Base-by-base conservation (phyloP, 2,113 vertebrate species). In the Chroicocephalus ridibundus region DNA sequence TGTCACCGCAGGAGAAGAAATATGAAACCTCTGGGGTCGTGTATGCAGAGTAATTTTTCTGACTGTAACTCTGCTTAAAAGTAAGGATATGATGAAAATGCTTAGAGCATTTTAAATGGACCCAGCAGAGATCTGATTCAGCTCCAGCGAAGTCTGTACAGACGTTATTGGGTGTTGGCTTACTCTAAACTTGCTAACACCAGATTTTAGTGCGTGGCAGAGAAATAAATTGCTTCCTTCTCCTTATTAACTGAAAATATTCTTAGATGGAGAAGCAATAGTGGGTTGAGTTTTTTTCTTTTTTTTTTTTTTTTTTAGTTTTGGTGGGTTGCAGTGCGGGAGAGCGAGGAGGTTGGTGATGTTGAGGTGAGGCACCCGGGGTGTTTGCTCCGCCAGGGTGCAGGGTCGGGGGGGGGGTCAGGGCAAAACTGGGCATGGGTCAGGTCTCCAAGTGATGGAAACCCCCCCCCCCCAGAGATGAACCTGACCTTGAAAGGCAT, bases 41-140 rank as follows among this genome's bases (percentile, higher is more conserved):
- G 95, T 97, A 89, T 94, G 96, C 92, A 92, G 94, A 98, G 96
- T 97, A 97, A 96, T 95, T 97, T 97, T 96, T 97, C 95, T 97
- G 96, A 94, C 92, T 97, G 75, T 94, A 96, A 93, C 95, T 96
- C 88, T 93, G 80, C 85, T 98, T 97, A 98, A 98, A 97, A 97
- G 96, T 96, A 94, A 97, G 96, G 97, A 90, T 96, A 69, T 80
- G 94, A 96, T 94, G 97, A 72, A 93, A 95, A 96, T 92, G 94
- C 97, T 96, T 68, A 96, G 94, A 96, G 93, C 94, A 96, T 97
- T 97, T 98, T 94, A 97, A 97, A 90, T 96, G 87, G 94, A 85
- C 77, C 62, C 83, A 69, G 78, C 88, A 85, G 83, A 94, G 86
- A 77, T 46, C 70, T 49, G 94, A 80, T 89, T 71, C 83, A 62